Conservation (phyloP, 1,140 invertebrate species). For the Luehdorfia chinensis region DNA sequence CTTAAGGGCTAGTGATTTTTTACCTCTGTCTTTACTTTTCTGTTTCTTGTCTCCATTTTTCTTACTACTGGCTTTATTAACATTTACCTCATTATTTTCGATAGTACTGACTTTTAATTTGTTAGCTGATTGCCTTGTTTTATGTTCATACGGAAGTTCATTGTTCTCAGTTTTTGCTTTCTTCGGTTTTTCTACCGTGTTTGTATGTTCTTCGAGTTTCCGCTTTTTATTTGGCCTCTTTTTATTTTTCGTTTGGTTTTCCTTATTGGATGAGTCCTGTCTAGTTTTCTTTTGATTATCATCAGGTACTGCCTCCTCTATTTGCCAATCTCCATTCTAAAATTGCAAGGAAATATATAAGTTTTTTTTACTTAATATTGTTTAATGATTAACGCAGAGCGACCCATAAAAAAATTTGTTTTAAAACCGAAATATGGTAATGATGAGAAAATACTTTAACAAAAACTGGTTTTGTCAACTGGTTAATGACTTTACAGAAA, state of each 20-base stretch:
- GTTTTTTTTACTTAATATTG: too few species aligned
- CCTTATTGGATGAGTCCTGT: slow-evolving; percentile 26
- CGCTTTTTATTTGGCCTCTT: slow-evolving; percentile 20
- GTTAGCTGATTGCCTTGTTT: slow-evolving; percentile 17
- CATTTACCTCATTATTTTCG: slow-evolving; percentile 9
- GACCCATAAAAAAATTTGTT: too few species aligned
- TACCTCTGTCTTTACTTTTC: slow-evolving; percentile 9
- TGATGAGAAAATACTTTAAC: too few species aligned
- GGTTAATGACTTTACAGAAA: too few species aligned
- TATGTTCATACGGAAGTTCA: slow-evolving; percentile 11
- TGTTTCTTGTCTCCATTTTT: slow-evolving; percentile 15
- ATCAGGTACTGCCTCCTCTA: slow-evolving; percentile 40
- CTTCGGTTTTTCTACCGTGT: slow-evolving; percentile 22
- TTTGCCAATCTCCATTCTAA: slow-evolving; percentile 37
- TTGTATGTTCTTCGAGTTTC: slow-evolving; percentile 20
- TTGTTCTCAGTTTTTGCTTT: slow-evolving; percentile 21
- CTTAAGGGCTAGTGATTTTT: slow-evolving; percentile 3
- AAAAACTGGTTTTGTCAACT: too few species aligned
- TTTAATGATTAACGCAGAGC: too few species aligned
- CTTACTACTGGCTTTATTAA: slow-evolving; percentile 14
- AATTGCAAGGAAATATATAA: neutral
- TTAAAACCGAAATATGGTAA: too few species aligned
- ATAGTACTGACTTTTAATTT: slow-evolving; percentile 10
- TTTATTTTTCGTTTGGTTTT: slow-evolving; percentile 34
- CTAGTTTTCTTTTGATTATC: slow-evolving; percentile 26